A percentile compares a stretch with the other conserved stretches of the same genome.
Conservation (phyloP, 2,888 invertebrate species). For the Labia minor region DNA sequence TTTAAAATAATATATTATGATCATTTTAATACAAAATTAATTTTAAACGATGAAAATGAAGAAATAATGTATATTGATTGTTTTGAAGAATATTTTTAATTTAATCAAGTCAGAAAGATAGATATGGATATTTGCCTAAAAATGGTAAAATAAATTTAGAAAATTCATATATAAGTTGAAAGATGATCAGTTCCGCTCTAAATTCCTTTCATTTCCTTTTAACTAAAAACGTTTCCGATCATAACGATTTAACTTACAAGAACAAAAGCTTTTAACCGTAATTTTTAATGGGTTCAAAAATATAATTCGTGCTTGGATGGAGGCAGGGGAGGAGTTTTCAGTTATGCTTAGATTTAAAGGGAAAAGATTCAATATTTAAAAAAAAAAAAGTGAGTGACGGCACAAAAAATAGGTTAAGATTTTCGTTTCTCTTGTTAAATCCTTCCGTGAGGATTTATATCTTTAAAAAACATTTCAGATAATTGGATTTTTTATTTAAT, state of each 20-base stretch:
- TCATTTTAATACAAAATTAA: no score
- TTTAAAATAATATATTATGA: no score
- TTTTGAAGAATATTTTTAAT: no score
- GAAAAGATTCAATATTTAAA: constrained; percentile 2
- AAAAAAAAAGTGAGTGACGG: background rate
- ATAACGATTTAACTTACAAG: background rate
- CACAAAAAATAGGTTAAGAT: constrained; percentile 13
- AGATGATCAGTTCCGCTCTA: background rate
- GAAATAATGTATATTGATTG: no score
- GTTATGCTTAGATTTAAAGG: background rate
- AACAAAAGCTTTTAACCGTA: constrained; percentile 5
- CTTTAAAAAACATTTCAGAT: background rate
- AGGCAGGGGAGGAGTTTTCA: background rate
- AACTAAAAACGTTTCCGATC: background rate
- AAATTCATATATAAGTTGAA: no score
- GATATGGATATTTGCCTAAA: no score
- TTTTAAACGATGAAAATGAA: no score
- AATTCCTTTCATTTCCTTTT: background rate
- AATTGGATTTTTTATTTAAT: background rate
- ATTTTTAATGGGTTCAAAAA: constrained; percentile 5
- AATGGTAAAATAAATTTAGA: no score
- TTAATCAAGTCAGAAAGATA: no score
- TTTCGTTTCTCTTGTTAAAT: constrained; percentile 7
- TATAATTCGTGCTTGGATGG: background rate
- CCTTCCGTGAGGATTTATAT: constrained; percentile 1